Evolutionary conservation across 2,888 invertebrate genomes (phyloP).

Genomic region (Eilema griseolum): DNA sequence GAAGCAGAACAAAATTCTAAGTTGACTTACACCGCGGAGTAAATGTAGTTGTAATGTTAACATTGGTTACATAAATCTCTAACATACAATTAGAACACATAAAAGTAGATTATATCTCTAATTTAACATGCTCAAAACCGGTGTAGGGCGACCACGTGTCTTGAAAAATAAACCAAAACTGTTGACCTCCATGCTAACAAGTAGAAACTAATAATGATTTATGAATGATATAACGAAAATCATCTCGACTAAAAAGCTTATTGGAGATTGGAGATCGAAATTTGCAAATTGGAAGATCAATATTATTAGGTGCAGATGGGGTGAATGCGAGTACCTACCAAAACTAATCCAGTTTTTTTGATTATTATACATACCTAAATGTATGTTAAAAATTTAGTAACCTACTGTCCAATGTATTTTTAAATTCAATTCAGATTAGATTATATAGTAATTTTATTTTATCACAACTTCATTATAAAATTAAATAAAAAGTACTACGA

Average conservation of each 20-base stretch:
- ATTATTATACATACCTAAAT: no score
- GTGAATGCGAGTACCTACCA: no score
- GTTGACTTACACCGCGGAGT: neutral
- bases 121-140: slow-evolving; percentile 12
- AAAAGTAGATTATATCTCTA: slow-evolving; percentile 6
- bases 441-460: no score
- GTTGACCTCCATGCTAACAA: neutral
- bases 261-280: neutral
- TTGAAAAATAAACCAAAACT: slow-evolving; percentile 6
- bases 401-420: no score
- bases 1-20: neutral
- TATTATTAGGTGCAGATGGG: neutral
- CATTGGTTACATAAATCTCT: neutral
- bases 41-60: neutral
- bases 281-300: neutral
- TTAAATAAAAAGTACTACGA: no score
- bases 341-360: no score
- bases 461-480: no score
- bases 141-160: slow-evolving; percentile 14
- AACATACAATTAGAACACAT: slow-evolving; percentile 8
- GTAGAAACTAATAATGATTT: neutral
- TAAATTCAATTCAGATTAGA: no score
- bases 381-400: no score
- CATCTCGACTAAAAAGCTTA: neutral
- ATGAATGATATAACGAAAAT: neutral